A percentile compares a stretch with the other conserved stretches of the same genome.
Evolutionary conservation across 1,140 invertebrate species (phyloP).

Genomic region (Grapholita molesta): DNA sequence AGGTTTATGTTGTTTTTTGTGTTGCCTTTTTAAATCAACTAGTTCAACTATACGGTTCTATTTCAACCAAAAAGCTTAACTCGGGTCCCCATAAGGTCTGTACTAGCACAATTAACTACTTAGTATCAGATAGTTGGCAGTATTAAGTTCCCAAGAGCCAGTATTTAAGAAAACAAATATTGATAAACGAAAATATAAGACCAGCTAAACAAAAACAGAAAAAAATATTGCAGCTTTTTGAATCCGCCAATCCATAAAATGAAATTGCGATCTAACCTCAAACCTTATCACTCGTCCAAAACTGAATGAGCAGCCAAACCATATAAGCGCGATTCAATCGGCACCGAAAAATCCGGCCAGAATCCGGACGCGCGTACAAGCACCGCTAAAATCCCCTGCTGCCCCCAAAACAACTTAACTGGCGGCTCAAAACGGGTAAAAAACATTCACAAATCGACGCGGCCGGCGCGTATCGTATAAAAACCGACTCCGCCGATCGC

Average conservation of each 20-base stretch:
- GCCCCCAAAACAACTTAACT: slow-evolving; percentile 72
- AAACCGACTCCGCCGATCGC: slow-evolving; percentile 71
- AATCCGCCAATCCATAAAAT: slow-evolving; percentile 23
- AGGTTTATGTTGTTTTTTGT: too few relatives aligned
- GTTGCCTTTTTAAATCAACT: too few relatives aligned
- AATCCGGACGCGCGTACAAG: slow-evolving; percentile 62
- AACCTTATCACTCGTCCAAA: slow-evolving; percentile 55
- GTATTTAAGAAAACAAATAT: too few relatives aligned
- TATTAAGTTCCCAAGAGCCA: too few relatives aligned
- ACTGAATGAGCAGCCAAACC: slow-evolving; percentile 65
- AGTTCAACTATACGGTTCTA: too few relatives aligned
- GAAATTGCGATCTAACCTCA: slow-evolving; percentile 40
- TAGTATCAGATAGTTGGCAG: too few relatives aligned
- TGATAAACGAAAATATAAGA: neutral
- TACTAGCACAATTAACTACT: too few relatives aligned
- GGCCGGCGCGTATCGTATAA: slow-evolving; percentile 61
- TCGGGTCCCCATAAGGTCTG: too few relatives aligned
- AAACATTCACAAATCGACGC: slow-evolving; percentile 71
- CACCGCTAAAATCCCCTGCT: slow-evolving; percentile 64
- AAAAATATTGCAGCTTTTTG: neutral
- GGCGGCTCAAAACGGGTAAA: slow-evolving; percentile 57
- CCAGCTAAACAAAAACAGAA: neutral
- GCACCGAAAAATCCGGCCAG: slow-evolving; percentile 52
- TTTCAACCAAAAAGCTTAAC: too few relatives aligned
- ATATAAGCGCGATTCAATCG: slow-evolving; percentile 73